Base-by-base conservation (phyloP, 2,888 invertebrate genomes). In the Operophtera brumata region DNA sequence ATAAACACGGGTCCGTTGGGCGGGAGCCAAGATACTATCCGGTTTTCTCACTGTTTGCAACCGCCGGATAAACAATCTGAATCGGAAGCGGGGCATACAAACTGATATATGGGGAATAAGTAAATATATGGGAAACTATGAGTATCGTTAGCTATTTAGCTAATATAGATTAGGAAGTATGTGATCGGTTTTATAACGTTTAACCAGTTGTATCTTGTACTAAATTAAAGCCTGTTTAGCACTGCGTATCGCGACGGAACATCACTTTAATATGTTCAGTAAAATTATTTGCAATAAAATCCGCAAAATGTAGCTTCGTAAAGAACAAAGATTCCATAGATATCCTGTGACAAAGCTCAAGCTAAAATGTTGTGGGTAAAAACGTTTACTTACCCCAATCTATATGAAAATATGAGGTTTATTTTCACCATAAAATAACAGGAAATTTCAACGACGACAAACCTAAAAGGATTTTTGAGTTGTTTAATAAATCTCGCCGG, bases 1-100 rank as follows among this genome's bases (percentile, higher is more conserved):
- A 63, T 63, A 63, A 61, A 59, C 63, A 54, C 54, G 55, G 57
- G 49, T 47, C 47, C 36, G 57, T 49, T 57, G 61, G 63, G 61
- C 55, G 53, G 30, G 32, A 41, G 63, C 63, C 63, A 63, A 59
- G 57, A 54, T 58, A 57, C 57, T 58, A 58, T 55, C 57, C 54
- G 51, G 52, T 52, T 57, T 52, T 57, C 52, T 57, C 52, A 32
- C 57, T 47, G 50, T 54, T 61, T 50, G 53, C 59, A 51, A 62
- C 57, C 52, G 53, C 47, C 53, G 53, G 54, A 51, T 59, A 54
- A 63, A 61, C 61, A 60, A 57, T 42, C 36, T 52, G 52, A 49
- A 53, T 57, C 56, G 48, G 52, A 48, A 49, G 52, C 52, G 25
- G 37, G 54, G 44, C 42, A 47, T 44, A 47, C 47, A 44, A 51